phyloP scores from a whole-genome alignment of 2,888 invertebrate species.

The Archips crataeganus region DNA sequence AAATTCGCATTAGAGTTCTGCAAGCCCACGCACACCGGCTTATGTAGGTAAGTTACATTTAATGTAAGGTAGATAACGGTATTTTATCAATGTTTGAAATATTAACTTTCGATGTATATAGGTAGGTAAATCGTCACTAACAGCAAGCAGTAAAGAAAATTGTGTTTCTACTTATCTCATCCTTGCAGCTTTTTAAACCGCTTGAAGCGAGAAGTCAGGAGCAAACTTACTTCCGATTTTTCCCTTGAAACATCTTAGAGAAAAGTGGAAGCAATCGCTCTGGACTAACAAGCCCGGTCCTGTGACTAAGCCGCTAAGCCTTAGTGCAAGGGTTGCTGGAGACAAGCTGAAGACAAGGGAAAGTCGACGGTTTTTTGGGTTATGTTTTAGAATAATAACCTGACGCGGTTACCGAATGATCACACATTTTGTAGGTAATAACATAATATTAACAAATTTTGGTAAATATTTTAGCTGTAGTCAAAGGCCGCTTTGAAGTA shows the following conservation, averaged over 20 bases:
- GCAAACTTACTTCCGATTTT: neutral
- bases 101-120: neutral
- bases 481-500: too few relatives aligned
- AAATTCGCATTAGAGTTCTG: constrained; percentile 14
- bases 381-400: neutral
- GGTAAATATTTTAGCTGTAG: too few relatives aligned
- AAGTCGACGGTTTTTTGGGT: neutral
- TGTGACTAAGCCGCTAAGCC: constrained; percentile 42
- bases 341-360: neutral
- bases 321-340: constrained; percentile 42
- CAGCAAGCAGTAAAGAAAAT: neutral
- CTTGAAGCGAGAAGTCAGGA: neutral
- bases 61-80: constrained; percentile 5
- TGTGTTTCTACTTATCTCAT: neutral
- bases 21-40: neutral
- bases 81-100: neutral
- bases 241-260: constrained; percentile 28
- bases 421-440: too few relatives aligned
- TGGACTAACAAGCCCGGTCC: constrained; percentile 33
- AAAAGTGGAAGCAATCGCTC: constrained; percentile 32
- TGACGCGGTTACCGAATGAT: neutral
- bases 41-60: neutral
- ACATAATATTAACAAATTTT: too few relatives aligned
- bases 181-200: neutral
- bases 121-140: neutral